phyloP scores from a whole-genome alignment of 2,797 vertebrate genomes.

The Delichon dasypus region DNA sequence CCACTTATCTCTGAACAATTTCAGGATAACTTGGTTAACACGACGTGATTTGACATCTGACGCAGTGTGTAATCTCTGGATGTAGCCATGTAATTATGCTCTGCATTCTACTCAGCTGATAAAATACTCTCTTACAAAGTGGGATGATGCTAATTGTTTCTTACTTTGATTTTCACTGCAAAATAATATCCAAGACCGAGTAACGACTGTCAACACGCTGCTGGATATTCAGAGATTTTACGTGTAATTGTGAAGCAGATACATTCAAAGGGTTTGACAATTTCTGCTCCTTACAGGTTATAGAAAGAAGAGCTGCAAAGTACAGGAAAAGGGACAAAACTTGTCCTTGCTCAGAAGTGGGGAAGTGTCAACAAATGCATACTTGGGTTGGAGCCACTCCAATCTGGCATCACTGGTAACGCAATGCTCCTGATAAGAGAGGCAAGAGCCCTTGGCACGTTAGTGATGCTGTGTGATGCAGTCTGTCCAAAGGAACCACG shows the following conservation, averaged over 20 bases:
- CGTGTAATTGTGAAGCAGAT: neutral
- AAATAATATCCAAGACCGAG: slow-evolving; percentile 33
- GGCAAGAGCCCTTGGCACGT: neutral
- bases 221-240: slow-evolving; percentile 4
- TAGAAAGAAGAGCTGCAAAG: neutral
- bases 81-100: slow-evolving; percentile 39
- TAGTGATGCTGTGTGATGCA: neutral
- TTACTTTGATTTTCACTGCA: slow-evolving; percentile 50
- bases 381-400: neutral
- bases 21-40: slow-evolving; percentile 61
- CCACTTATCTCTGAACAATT: slow-evolving; percentile 59
- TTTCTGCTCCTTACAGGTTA: neutral
- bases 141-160: slow-evolving; percentile 48
- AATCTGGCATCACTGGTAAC: neutral
- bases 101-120: slow-evolving; percentile 19
- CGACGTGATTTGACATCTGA: slow-evolving; percentile 38
- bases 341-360: neutral
- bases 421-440: neutral
- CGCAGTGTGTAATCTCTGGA: slow-evolving; percentile 29
- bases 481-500: neutral
- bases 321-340: neutral
- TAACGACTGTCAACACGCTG: neutral
- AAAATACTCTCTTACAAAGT: slow-evolving; percentile 41
- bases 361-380: neutral
- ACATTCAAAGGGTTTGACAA: neutral